phyloP scores from a whole-genome alignment of 2,888 invertebrate genomes.

The Diplazon laetatorius region DNA sequence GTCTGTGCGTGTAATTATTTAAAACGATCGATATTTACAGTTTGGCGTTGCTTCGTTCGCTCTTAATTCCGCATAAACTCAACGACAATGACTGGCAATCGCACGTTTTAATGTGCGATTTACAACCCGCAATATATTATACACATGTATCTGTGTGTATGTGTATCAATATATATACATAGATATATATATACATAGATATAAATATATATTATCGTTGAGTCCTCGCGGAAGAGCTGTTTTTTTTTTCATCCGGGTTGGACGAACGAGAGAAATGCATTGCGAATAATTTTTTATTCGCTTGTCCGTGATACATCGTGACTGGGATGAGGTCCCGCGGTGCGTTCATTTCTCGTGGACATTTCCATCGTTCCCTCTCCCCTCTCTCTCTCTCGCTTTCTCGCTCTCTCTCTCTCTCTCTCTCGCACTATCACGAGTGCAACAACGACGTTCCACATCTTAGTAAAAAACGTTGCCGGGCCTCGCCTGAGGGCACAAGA shows the following conservation, averaged over 20 bases:
- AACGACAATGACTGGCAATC: slow-evolving; percentile 39
- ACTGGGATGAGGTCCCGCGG: slow-evolving; percentile 41
- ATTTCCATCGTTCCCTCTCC: slow-evolving; percentile 27
- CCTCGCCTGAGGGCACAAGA: slow-evolving; percentile 84
- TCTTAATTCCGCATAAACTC: slow-evolving; percentile 43
- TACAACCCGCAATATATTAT: neutral
- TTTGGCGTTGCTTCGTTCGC: slow-evolving; percentile 62
- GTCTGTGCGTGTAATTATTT: slow-evolving; percentile 27
- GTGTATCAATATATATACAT: too few relatives aligned
- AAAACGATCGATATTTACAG: slow-evolving; percentile 61
- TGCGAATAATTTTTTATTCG: slow-evolving; percentile 18
- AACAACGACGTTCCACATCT: slow-evolving; percentile 2
- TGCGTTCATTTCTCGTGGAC: slow-evolving; percentile 30
- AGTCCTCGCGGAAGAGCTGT: slow-evolving; percentile 59
- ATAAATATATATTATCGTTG: slow-evolving; percentile 41
- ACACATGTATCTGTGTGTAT: too few relatives aligned
- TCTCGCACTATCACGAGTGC: neutral
- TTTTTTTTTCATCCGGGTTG: slow-evolving; percentile 57
- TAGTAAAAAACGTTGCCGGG: slow-evolving; percentile 73
- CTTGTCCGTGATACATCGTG: slow-evolving; percentile 27
- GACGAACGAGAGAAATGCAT: slow-evolving; percentile 46
- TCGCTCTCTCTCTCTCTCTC: neutral
- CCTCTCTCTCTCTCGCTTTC: slow-evolving; percentile 25
- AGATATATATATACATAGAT: too few relatives aligned
- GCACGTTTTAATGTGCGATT: slow-evolving; percentile 45